Evolutionary conservation across 2,797 vertebrate genomes (phyloP).

Genomic region (Chelonia mydas): DNA sequence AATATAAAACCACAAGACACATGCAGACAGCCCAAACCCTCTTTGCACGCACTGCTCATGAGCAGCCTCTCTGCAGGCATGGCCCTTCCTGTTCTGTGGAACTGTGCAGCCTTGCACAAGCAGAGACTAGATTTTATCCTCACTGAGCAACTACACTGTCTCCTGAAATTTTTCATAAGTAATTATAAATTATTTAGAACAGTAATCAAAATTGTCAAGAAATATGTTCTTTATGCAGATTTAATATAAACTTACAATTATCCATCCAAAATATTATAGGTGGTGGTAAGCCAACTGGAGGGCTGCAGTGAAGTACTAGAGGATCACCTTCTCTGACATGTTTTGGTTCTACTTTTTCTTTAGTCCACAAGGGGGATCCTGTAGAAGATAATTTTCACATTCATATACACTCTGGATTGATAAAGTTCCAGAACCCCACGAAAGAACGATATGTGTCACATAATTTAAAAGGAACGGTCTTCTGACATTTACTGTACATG

Average conservation of each 20-base stretch:
- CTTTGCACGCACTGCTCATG: neutral
- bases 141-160: neutral
- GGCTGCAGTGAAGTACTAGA: slow-evolving; percentile 90
- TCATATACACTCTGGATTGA: neutral
- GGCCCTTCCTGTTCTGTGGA: slow-evolving; percentile 3
- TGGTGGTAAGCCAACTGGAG: slow-evolving; percentile 93
- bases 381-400: slow-evolving; percentile 54
- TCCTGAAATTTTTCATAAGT: neutral
- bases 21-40: neutral
- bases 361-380: slow-evolving; percentile 98
- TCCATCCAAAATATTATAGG: slow-evolving; percentile 99
- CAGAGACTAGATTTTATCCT: slow-evolving; percentile 33
- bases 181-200: neutral
- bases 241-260: slow-evolving; percentile 88
- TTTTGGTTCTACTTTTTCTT: slow-evolving; percentile 92
- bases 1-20: neutral
- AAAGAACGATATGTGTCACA: neutral
- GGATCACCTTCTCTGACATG: slow-evolving; percentile 88
- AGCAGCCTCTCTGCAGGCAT: neutral
- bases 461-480: neutral
- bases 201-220: neutral
- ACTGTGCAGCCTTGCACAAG: neutral
- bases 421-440: neutral
- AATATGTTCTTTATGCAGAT: neutral
- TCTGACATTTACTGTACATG: neutral